Evolutionary conservation across 2,113 vertebrate species (phyloP).

Genomic region (Perca flavescens): DNA sequence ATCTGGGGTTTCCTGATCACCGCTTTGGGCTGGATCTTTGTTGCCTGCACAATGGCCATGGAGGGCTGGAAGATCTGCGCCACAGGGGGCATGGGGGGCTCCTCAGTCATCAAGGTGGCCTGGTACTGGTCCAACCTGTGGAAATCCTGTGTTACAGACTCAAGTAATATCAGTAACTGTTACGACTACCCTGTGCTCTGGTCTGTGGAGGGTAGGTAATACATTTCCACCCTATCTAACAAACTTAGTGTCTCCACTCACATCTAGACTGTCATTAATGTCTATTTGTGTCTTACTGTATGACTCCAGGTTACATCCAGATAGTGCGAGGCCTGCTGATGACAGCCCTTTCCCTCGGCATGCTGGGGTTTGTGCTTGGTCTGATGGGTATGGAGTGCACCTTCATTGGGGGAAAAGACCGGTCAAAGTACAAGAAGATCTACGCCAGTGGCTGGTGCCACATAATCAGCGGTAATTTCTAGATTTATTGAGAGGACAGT

Average conservation of each 20-base stretch:
- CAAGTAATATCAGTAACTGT: conserved; percentile 92
- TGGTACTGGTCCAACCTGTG: conserved; percentile 96
- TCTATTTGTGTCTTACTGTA: conserved; percentile 1
- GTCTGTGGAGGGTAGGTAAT: conserved; percentile 91
- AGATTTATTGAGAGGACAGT: not conserved
- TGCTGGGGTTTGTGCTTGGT: conserved; percentile 83
- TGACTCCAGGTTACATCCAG: conserved; percentile 77
- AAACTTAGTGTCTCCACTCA: not conserved
- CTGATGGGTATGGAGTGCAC: conserved; percentile 87
- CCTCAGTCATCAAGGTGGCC: conserved; percentile 88
- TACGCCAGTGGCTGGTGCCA: conserved; percentile 79
- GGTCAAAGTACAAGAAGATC: conserved; percentile 79
- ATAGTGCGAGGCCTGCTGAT: conserved; percentile 84
- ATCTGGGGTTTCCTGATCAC: conserved; percentile 92
- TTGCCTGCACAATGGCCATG: conserved; percentile 94
- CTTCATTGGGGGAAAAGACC: conserved; percentile 81
- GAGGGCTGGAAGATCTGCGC: conserved; percentile 94
- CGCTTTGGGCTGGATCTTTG: conserved; percentile 91
- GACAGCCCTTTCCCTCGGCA: conserved; percentile 74
- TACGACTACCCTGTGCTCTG: conserved; percentile 94
- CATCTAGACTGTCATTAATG: not conserved
- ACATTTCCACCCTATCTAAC: not conserved
- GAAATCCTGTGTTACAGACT: conserved; percentile 93
- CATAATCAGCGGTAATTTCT: conserved; percentile 73
- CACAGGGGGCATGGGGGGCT: conserved; percentile 90